Evolutionary conservation across 2,113 vertebrate genomes (phyloP).

Genomic region (Plecotus auritus): DNA sequence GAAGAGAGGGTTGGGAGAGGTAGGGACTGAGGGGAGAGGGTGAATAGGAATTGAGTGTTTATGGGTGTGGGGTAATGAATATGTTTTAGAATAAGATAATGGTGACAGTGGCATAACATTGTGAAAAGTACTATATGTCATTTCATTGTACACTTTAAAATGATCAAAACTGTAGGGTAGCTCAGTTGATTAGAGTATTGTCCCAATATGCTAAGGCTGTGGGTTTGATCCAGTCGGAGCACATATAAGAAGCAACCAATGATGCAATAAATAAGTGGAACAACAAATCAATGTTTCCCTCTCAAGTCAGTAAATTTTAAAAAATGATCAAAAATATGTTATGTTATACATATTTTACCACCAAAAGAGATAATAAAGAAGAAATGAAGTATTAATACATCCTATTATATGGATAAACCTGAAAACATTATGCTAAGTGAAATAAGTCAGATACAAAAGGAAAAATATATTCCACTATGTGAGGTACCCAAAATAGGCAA

Average conservation of each 20-base stretch:
- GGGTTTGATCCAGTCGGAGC: too few relatives aligned
- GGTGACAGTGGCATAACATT: neutral
- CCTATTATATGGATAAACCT: neutral
- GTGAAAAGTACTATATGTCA: neutral
- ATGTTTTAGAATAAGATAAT: neutral
- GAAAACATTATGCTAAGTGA: neutral
- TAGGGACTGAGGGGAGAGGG: too few relatives aligned
- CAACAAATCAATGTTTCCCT: too few relatives aligned
- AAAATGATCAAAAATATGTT: neutral
- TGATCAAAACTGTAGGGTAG: too few relatives aligned
- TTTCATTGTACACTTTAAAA: neutral
- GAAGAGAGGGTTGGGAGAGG: too few relatives aligned
- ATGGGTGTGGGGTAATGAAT: neutral
- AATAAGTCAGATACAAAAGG: neutral
- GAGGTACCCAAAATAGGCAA: neutral
- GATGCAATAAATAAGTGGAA: too few relatives aligned
- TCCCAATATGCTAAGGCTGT: too few relatives aligned
- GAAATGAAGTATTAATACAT: neutral
- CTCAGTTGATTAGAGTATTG: too few relatives aligned
- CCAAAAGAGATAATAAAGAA: neutral
- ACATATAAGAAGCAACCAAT: too few relatives aligned
- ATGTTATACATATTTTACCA: neutral
- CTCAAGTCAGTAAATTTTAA: too few relatives aligned
- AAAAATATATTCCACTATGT: neutral
- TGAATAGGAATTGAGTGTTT: neutral